These are phyloP conservation scores for Rhinopomastus cyanomelas DNA, from an alignment of 2,113 vertebrate genomes.

Conservation along the genomic window DNA sequence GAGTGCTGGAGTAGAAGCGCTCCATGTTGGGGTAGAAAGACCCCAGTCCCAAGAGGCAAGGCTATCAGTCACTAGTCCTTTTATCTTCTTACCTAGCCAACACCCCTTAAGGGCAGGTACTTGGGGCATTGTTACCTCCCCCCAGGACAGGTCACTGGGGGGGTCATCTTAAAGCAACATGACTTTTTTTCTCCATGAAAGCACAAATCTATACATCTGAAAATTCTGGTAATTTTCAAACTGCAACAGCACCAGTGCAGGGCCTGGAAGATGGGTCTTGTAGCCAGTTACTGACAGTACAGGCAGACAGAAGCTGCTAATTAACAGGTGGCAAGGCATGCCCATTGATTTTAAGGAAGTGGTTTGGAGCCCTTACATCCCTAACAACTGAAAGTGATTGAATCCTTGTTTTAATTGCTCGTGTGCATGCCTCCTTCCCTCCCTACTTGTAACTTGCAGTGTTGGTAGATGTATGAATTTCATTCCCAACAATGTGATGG, in stretches of 20 bases:
- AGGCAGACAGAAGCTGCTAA: neutral
- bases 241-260: neutral
- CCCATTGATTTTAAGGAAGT: neutral
- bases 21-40: too few species aligned
- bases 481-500: neutral
- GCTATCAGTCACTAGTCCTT: too few species aligned
- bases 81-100: too few species aligned
- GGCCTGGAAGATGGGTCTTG: neutral
- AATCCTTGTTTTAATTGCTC: neutral
- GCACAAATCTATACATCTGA: too few species aligned
- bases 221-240: too few species aligned
- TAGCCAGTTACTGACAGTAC: neutral
- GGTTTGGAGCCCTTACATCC: neutral
- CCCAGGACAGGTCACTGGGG: too few species aligned
- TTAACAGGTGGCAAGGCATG: neutral
- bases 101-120: too few species aligned
- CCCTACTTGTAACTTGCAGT: neutral
- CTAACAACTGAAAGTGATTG: neutral
- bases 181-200: too few species aligned
- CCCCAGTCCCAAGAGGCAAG: too few species aligned
- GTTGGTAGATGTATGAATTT: rapidly evolving
- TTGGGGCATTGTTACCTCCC: too few species aligned
- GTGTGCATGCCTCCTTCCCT: neutral
- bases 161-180: too few species aligned
- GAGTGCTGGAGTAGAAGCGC: too few species aligned